Base-by-base conservation (phyloP, 2,888 invertebrate species). In the Adelphocoris suturalis region DNA sequence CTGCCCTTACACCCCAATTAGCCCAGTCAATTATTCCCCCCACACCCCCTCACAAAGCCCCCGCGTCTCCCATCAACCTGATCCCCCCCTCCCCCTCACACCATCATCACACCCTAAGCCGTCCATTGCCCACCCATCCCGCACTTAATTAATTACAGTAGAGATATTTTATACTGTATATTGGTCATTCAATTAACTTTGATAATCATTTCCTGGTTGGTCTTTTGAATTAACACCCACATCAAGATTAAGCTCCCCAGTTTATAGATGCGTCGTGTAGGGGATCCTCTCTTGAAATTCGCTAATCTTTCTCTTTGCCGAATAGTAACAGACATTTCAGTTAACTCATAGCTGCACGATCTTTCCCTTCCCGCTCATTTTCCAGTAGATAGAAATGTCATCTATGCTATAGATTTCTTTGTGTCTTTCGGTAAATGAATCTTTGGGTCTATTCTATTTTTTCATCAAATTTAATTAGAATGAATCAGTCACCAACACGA, bases 111-210 rank as follows among this genome's bases (percentile, higher is more conserved):
- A 13, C 61, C 61, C 9, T 19, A 19, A 19, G n/a, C 61, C 61
- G 19, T 61, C 61, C 61, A 61, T 61, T 46, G 48, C 28, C 16
- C 57, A 37, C 86, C 86, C 61, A 37, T 57, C 55, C 90, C 61
- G n/a, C 86, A 68, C 86, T 90, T 91, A 91, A 91, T 91, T 91
- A 91, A 91, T 91, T 91, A 90, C 89, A 89, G 85, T 61, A 57
- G 61, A 86, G 91, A 91, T 91, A 91, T 91, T 91, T 91, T 91
- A 91, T 91, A 91, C 91, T 90, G 91, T 91, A 91, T 91, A 91
- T 91, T 88, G 90, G 84, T 84, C 90, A 90, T 91, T 91, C 91
- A 91, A 91, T 91, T 91, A 91, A 91, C 89, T 91, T 90, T 86
- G 90, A 91, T 91, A 90, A 91, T 90, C 89, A 85, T 91, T 90